Evolutionary conservation across 2,888 invertebrate species (phyloP).

Genomic region (Branchipolynoe longqiensis): DNA sequence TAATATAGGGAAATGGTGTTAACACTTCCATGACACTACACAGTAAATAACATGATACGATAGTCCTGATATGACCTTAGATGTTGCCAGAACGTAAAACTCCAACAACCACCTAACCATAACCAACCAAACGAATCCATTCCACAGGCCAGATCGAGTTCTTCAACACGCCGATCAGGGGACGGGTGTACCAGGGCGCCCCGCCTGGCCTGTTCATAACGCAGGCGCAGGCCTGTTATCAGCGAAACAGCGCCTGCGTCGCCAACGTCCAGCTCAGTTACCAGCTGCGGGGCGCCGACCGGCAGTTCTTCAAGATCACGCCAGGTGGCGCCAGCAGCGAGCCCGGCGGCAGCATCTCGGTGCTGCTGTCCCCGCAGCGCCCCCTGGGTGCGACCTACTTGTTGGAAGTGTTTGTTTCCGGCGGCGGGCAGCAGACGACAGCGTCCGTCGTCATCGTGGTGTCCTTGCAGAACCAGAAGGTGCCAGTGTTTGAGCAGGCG

Average conservation of each 20-base stretch:
- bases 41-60: no score
- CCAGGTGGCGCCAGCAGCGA: no score
- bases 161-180: not conserved
- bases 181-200: constrained; percentile 27
- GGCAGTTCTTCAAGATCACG: not conserved
- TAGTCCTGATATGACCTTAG: no score
- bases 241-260: not conserved
- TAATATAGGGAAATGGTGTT: no score
- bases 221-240: constrained; percentile 10
- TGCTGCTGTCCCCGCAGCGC: not conserved
- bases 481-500: not conserved
- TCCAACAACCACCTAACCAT: no score
- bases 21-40: no score
- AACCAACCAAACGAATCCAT: no score
- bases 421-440: not conserved
- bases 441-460: not conserved
- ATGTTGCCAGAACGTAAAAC: no score
- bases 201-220: constrained; percentile 15
- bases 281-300: not conserved
- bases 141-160: constrained; percentile 24
- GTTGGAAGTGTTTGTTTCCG: not conserved
- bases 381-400: not conserved
- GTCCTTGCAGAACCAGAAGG: not conserved
- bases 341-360: not conserved
- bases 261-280: not conserved